Conservation (phyloP, 2,113 vertebrate species). For the Tamias sibiricus region DNA sequence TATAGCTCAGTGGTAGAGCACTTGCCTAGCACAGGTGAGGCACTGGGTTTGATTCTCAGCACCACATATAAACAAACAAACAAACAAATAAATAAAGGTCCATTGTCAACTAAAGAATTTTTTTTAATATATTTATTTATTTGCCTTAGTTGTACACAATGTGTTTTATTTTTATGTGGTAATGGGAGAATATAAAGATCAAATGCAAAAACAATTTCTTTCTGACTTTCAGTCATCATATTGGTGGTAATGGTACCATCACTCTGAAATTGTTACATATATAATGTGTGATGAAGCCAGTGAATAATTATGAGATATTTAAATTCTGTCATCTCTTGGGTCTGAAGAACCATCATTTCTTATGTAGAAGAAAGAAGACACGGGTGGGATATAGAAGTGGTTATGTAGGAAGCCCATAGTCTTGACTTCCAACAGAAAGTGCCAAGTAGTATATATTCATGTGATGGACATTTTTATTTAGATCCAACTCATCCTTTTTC, state of each 20-base stretch:
- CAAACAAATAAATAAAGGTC: no score
- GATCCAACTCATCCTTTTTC: not conserved
- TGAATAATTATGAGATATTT: not conserved
- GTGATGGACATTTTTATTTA: not conserved
- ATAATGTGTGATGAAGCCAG: not conserved
- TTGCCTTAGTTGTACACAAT: no score
- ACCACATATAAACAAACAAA: no score
- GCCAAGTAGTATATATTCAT: not conserved
- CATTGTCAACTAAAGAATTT: no score
- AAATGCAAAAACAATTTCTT: not conserved
- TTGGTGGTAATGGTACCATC: not conserved
- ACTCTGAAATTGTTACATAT: not conserved
- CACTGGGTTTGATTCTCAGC: no score
- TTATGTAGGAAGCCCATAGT: not conserved
- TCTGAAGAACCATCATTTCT: not conserved
- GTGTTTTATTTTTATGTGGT: no score
- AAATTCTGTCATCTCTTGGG: not conserved
- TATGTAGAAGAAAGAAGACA: not conserved
- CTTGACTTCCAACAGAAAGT: not conserved
- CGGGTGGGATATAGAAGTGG: not conserved
- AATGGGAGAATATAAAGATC: not conserved
- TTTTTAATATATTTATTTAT: no score
- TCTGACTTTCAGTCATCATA: not conserved
- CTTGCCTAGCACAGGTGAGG: no score
- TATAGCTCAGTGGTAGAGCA: no score